Conservation (phyloP, 1,140 invertebrate species). For the Listronotus oregonensis region DNA sequence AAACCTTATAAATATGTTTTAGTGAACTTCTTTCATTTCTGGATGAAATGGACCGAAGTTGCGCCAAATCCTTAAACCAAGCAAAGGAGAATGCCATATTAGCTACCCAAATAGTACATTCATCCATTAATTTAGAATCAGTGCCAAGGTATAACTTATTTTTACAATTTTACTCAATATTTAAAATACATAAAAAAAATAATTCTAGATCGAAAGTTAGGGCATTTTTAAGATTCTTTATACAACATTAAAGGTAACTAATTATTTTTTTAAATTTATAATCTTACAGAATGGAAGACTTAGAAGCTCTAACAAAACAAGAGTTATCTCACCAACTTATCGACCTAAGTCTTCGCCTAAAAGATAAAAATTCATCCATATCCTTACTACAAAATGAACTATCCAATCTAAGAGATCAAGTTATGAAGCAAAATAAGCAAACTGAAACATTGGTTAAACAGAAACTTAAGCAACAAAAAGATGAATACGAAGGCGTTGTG, state of each 20-base stretch:
- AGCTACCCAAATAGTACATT: constrained; percentile 39
- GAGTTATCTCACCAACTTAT: constrained; percentile 49
- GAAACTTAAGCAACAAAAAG: constrained; percentile 64
- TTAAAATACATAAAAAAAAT: too few species aligned
- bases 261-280: constrained; percentile 9
- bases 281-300: constrained; percentile 46
- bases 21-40: constrained; percentile 51
- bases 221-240: too few species aligned
- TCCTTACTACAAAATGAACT: constrained; percentile 50
- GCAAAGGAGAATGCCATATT: constrained; percentile 43
- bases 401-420: constrained; percentile 43
- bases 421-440: constrained; percentile 45
- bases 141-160: constrained; percentile 50
- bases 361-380: constrained; percentile 52
- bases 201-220: neutral
- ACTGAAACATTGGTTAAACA: constrained; percentile 47
- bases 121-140: constrained; percentile 43
- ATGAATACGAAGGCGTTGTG: constrained; percentile 67
- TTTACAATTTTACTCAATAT: neutral
- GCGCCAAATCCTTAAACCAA: constrained; percentile 42
- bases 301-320: constrained; percentile 37
- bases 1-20: constrained; percentile 7
- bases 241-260: too few species aligned
- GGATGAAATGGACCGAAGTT: constrained; percentile 51
- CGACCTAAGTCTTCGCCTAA: constrained; percentile 45